phyloP scores from a whole-genome alignment of 2,113 vertebrate genomes.

The Mugil cephalus region DNA sequence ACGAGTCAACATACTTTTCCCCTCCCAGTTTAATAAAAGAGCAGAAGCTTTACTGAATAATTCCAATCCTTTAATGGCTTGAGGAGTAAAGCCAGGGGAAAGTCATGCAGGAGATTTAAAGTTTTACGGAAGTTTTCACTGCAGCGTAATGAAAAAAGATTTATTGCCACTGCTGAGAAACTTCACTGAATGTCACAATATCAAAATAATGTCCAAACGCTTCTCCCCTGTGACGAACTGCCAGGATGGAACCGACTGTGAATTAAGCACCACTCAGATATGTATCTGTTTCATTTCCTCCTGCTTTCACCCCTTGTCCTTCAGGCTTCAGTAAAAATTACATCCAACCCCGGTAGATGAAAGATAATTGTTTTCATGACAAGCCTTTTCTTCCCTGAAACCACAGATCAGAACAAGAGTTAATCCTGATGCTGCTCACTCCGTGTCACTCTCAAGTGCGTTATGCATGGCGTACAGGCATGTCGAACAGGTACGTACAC shows the following conservation, averaged over 20 bases:
- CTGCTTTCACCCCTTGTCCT: constrained; percentile 46
- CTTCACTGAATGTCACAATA: no score
- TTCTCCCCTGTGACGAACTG: constrained; percentile 20
- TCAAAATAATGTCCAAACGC: constrained; percentile 11
- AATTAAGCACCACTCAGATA: constrained; percentile 59
- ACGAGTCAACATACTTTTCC: no score
- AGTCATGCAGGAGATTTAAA: neutral
- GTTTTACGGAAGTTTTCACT: constrained; percentile 6
- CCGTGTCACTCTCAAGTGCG: constrained; percentile 6
- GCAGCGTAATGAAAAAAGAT: constrained; percentile 20
- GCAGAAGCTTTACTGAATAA: no score
- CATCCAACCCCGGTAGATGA: constrained; percentile 29
- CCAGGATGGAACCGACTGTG: constrained; percentile 2
- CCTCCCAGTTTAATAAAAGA: no score
- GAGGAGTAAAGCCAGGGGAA: neutral
- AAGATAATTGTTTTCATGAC: constrained; percentile 40
- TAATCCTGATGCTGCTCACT: constrained; percentile 7
- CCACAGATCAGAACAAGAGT: neutral
- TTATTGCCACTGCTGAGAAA: constrained; percentile 14
- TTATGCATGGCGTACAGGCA: constrained; percentile 1
- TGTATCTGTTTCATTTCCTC: constrained; percentile 74
- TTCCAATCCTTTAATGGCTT: no score
- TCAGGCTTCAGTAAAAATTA: constrained; percentile 46
- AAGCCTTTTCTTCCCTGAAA: constrained; percentile 4
- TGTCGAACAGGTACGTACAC: constrained; percentile 11